A percentile compares a stretch with the other conserved stretches of the same genome.
phyloP scores from a whole-genome alignment of 2,113 vertebrate genomes.

The Salvelinus alpinus region DNA sequence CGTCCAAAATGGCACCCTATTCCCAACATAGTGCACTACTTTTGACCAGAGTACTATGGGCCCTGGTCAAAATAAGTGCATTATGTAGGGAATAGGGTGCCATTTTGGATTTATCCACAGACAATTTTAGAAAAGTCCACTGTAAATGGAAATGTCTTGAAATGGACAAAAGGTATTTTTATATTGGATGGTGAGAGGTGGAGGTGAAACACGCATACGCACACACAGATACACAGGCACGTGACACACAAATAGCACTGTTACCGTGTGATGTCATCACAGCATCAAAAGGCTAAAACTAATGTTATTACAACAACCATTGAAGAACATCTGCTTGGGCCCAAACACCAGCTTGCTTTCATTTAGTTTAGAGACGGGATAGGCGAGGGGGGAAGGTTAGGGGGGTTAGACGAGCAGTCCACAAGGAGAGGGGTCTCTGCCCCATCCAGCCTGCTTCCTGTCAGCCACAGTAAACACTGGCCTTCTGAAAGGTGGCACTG shows the following conservation, averaged over 20 bases:
- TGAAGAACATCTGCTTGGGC: slow-evolving; percentile 43
- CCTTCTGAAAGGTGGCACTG: slow-evolving; percentile 63
- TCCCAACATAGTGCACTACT: too few relatives aligned
- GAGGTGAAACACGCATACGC: slow-evolving; percentile 15
- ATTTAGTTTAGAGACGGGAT: slow-evolving; percentile 40
- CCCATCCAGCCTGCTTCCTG: slow-evolving; percentile 51
- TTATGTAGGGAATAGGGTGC: too few relatives aligned
- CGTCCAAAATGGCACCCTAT: too few relatives aligned
- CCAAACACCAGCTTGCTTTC: slow-evolving; percentile 54
- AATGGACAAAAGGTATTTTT: slow-evolving; percentile 29
- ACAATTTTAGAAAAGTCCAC: slow-evolving; percentile 35
- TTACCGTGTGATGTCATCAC: slow-evolving; percentile 5
- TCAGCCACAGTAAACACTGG: slow-evolving; percentile 55
- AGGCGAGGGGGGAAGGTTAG: slow-evolving; percentile 5
- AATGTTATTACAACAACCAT: slow-evolving; percentile 24
- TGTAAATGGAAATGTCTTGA: slow-evolving; percentile 56
- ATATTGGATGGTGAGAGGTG: slow-evolving; percentile 6
- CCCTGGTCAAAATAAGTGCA: too few relatives aligned
- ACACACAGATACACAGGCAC: background rate
- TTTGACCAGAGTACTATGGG: too few relatives aligned
- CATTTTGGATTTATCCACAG: too few relatives aligned
- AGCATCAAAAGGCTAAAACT: slow-evolving; percentile 19
- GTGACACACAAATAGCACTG: slow-evolving; percentile 8
- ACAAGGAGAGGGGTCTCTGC: slow-evolving; percentile 7
- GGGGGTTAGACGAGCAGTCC: background rate